Percentiles rank a stretch among this genome's conserved stretches.
Evolutionary conservation across 2,888 invertebrate genomes (phyloP).

Genomic region (Amphipoea lucens): DNA sequence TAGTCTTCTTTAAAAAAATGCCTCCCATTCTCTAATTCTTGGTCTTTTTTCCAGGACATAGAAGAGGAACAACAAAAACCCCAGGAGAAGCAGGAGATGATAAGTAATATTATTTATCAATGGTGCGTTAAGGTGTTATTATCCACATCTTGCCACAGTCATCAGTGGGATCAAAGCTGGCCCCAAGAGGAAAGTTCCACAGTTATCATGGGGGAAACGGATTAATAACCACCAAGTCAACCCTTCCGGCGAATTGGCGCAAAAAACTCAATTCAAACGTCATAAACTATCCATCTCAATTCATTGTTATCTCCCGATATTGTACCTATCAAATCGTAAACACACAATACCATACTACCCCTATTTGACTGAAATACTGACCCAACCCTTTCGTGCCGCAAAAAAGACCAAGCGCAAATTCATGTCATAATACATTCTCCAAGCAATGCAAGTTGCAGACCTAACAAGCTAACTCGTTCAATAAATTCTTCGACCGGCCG

Average conservation of each 20-base stretch:
- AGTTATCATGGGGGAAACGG: background rate
- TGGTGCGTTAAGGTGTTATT: background rate
- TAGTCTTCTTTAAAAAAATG: background rate
- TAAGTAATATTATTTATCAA: background rate
- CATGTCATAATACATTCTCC: slow-evolving; percentile 52
- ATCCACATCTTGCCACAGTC: background rate
- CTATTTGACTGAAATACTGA: slow-evolving; percentile 8
- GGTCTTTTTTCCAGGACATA: background rate
- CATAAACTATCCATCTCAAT: slow-evolving; percentile 16
- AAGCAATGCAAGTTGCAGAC: slow-evolving; percentile 61
- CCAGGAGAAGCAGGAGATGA: background rate
- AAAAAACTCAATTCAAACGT: slow-evolving; percentile 8
- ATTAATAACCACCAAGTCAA: slow-evolving; percentile 13
- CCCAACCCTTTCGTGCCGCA: slow-evolving; percentile 37
- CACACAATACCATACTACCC: slow-evolving; percentile 14
- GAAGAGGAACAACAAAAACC: background rate
- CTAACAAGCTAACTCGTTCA: slow-evolving; percentile 73
- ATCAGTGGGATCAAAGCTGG: background rate
- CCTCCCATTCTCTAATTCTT: background rate
- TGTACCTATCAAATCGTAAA: background rate
- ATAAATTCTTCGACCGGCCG: slow-evolving; percentile 76
- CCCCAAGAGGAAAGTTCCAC: background rate
- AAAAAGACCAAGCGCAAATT: slow-evolving; percentile 24
- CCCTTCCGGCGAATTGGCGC: background rate
- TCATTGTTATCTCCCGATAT: slow-evolving; percentile 14